These are phyloP conservation scores for Gymnarchus niloticus DNA, from an alignment of 2,113 vertebrate species.

Conservation along the genomic window DNA sequence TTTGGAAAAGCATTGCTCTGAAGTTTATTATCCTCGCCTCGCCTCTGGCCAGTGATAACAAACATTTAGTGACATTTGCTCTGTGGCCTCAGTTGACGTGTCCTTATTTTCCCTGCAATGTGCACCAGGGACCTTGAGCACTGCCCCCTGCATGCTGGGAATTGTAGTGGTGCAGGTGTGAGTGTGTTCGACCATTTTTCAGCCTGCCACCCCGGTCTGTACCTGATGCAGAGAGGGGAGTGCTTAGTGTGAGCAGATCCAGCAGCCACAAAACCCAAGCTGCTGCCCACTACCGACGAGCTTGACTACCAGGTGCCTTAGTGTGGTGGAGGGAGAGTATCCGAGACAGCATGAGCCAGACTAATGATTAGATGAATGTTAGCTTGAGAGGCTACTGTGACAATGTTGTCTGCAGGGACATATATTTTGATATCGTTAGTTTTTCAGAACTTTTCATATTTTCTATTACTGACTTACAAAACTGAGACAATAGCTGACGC, in stretches of 20 bases:
- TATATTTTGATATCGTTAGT: neutral
- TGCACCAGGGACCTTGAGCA: no score
- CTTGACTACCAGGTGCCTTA: no score
- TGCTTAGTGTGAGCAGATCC: neutral
- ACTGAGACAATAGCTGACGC: neutral
- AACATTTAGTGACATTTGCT: neutral
- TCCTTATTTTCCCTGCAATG: slow-evolving; percentile 11
- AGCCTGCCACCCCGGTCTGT: neutral
- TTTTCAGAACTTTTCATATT: neutral
- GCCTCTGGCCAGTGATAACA: slow-evolving; percentile 6
- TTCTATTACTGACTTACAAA: no score
- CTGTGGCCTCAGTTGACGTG: neutral
- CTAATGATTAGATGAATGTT: no score
- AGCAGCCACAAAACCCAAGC: no score
- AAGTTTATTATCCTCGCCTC: slow-evolving; percentile 18
- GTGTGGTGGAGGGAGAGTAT: no score
- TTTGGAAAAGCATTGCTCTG: slow-evolving; percentile 1
- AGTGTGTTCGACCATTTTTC: neutral
- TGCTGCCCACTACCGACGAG: no score
- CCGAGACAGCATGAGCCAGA: no score
- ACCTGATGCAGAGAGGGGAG: neutral
- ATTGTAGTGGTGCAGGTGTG: neutral
- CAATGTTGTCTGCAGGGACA: neutral
- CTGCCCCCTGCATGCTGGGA: neutral
- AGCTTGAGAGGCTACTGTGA: no score